Evolutionary conservation across 1,140 invertebrate species (phyloP).

Genomic region (Drosophila arizonae): DNA sequence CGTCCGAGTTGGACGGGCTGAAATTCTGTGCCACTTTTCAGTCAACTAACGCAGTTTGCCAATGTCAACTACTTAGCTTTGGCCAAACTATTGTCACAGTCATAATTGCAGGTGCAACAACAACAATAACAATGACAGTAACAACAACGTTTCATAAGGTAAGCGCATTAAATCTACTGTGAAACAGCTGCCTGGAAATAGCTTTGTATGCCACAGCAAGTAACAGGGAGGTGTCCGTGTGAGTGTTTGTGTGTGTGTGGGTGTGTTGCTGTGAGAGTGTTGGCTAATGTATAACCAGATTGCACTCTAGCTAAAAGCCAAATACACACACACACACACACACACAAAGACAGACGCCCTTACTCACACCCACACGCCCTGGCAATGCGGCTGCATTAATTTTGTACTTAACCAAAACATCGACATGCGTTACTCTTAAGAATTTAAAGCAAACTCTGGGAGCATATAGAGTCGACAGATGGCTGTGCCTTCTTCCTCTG

Average conservation of each 20-base stretch:
- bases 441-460: conserved; percentile 5
- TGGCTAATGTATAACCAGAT: background rate
- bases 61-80: conserved; percentile 21
- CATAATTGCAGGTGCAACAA: conserved; percentile 12
- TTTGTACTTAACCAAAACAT: conserved; percentile 24
- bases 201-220: conserved; percentile 9
- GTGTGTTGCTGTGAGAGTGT: conserved; percentile 2
- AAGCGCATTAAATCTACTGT: conserved; percentile 53
- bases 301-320: conserved; percentile 21
- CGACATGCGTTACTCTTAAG: conserved; percentile 6
- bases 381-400: conserved; percentile 19
- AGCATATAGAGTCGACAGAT: background rate
- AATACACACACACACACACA: background rate
- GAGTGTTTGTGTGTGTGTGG: background rate
- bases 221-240: background rate
- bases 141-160: conserved; percentile 25
- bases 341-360: too few species aligned
- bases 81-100: conserved; percentile 19
- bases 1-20: background rate
- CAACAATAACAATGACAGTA: background rate
- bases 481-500: background rate
- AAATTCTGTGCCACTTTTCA: background rate
- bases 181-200: conserved; percentile 56
- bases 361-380: background rate
- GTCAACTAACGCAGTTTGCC: conserved; percentile 5